A percentile compares a stretch with the other conserved stretches of the same genome.
phyloP scores from a whole-genome alignment of 1,140 invertebrate species.

The Drosophila baimaii region DNA sequence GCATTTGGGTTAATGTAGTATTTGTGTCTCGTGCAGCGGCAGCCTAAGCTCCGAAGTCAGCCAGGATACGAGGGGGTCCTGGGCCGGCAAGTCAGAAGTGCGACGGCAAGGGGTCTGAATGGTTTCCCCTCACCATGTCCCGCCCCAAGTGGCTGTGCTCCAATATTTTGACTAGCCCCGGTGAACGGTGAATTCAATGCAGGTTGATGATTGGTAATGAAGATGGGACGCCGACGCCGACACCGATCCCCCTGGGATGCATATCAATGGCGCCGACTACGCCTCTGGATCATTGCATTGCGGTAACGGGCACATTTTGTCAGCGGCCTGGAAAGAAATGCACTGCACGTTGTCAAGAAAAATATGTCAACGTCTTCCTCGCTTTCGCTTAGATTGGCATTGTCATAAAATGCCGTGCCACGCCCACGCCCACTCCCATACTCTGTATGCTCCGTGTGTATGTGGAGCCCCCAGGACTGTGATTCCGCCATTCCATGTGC shows the following conservation, averaged over 20 bases:
- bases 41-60: constrained; percentile 34
- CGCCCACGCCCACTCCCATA: constrained; percentile 13
- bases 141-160: not conserved
- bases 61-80: constrained; percentile 19
- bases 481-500: constrained; percentile 51
- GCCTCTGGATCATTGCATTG: constrained; percentile 71
- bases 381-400: constrained; percentile 76
- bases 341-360: constrained; percentile 66
- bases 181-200: constrained; percentile 17
- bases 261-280: constrained; percentile 17
- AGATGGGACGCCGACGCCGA: constrained; percentile 10
- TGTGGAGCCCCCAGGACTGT: constrained; percentile 44
- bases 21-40: constrained; percentile 68
- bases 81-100: constrained; percentile 1
- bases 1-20: constrained; percentile 82
- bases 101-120: constrained; percentile 1
- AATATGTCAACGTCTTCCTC: constrained; percentile 76
- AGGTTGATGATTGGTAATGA: constrained; percentile 47
- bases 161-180: constrained; percentile 30
- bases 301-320: constrained; percentile 78
- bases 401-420: constrained; percentile 72
- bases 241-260: not conserved
- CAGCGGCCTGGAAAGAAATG: constrained; percentile 64
- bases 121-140: not conserved
- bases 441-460: constrained; percentile 2